Conservation (phyloP, 2,113 vertebrate species). For the Mormyrus iriodes region DNA sequence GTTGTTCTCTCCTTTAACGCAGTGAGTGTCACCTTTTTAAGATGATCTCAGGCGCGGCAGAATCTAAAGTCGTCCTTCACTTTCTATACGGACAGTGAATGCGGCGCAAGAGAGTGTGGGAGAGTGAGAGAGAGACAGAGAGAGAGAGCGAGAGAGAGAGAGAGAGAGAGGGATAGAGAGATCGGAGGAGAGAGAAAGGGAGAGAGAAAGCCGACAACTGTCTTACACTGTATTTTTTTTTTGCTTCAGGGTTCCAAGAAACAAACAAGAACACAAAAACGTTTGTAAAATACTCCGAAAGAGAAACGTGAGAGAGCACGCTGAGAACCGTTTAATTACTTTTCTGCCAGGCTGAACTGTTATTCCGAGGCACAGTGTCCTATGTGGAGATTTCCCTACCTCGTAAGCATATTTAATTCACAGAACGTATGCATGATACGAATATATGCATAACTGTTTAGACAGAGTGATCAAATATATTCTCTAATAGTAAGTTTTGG, state of each 20-base stretch:
- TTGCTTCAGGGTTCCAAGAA: constrained; percentile 44
- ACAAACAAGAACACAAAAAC: constrained; percentile 42
- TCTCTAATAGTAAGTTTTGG: neutral
- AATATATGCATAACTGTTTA: neutral
- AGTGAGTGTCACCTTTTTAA: constrained; percentile 53
- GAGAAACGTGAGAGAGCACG: constrained; percentile 21
- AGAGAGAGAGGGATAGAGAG: constrained; percentile 33
- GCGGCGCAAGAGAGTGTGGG: constrained; percentile 40
- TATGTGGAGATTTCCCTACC: constrained; percentile 48
- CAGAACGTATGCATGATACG: constrained; percentile 10
- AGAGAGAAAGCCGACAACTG: constrained; percentile 32
- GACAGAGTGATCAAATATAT: neutral
- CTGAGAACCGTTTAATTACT: constrained; percentile 21
- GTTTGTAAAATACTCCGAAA: constrained; percentile 24
- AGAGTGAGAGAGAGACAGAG: constrained; percentile 38
- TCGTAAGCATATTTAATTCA: constrained; percentile 45
- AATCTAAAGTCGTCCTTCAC: constrained; percentile 56
- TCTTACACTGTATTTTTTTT: constrained; percentile 47
- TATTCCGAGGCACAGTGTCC: constrained; percentile 47
- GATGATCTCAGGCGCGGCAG: constrained; percentile 59
- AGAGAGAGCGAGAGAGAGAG: constrained; percentile 26
- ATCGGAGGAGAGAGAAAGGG: constrained; percentile 51
- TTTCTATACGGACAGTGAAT: constrained; percentile 43
- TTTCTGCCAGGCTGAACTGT: constrained; percentile 45
- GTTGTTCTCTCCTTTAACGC: constrained; percentile 62